Percentiles rank a stretch among this genome's conserved stretches.
phyloP scores from a whole-genome alignment of 35 echinoderm and acorn worm species.

The Hemicentrotus pulcherrimus region DNA sequence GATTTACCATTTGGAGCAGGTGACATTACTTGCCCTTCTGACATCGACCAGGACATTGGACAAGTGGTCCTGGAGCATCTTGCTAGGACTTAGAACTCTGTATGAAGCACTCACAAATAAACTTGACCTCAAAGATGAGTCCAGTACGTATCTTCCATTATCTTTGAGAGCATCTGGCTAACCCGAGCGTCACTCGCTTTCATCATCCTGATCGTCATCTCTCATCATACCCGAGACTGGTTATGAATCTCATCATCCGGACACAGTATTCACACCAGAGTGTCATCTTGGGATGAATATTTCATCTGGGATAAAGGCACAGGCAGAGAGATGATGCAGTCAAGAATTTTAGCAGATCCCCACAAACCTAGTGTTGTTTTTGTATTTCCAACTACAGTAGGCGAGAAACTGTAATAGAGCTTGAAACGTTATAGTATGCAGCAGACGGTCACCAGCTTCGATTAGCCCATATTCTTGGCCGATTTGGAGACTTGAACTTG shows the following conservation, averaged over 20 bases:
- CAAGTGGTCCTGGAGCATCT: background rate
- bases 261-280: background rate
- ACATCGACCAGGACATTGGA: background rate
- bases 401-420: background rate
- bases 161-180: background rate
- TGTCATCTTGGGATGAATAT: slow-evolving; percentile 36
- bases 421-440: background rate
- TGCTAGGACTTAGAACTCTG: background rate
- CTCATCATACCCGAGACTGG: background rate
- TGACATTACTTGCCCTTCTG: no score
- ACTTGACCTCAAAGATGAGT: background rate
- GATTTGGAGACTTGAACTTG: background rate
- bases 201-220: background rate
- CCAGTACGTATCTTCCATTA: background rate
- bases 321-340: background rate
- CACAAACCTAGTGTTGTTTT: background rate
- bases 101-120: background rate
- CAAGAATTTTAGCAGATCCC: slow-evolving; percentile 8
- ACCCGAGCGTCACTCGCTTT: background rate
- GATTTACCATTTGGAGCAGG: no score
- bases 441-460: background rate
- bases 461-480: background rate
- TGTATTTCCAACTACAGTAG: background rate
- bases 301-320: slow-evolving; percentile 15
- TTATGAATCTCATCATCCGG: slow-evolving; percentile 37